Conservation (phyloP, 1,140 invertebrate species). For the Cydia fagiglandana region DNA sequence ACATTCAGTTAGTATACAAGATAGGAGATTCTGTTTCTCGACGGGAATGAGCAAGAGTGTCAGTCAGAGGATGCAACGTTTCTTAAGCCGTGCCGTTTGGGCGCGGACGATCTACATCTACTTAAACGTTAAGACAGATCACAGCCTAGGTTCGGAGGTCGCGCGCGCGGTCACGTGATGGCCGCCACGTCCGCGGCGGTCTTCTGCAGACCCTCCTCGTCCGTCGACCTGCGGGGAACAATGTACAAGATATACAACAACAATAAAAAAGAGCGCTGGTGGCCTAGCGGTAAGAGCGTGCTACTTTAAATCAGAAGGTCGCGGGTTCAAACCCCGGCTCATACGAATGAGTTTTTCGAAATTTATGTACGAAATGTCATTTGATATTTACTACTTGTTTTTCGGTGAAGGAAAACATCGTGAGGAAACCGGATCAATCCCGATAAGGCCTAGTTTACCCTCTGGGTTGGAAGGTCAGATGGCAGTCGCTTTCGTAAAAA, state of each 20-base stretch:
- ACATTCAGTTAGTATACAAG: neutral
- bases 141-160: constrained; percentile 63
- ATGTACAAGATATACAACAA: neutral
- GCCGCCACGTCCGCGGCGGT: constrained; percentile 59
- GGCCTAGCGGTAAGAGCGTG: too few species aligned
- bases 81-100: neutral
- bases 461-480: too few species aligned
- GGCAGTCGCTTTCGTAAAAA: too few species aligned
- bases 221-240: constrained; percentile 56
- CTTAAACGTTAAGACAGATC: constrained; percentile 58
- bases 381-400: too few species aligned
- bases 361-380: too few species aligned
- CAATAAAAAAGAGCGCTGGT: neutral
- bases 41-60: neutral
- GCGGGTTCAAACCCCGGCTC: too few species aligned
- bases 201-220: constrained; percentile 70
- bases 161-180: constrained; percentile 62
- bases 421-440: too few species aligned
- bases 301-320: too few species aligned
- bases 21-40: neutral
- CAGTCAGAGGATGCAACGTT: constrained; percentile 1
- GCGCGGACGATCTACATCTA: neutral
- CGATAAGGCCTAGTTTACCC: too few species aligned
- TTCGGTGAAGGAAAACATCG: too few species aligned
- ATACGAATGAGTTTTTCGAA: too few species aligned